Conservation (phyloP, 2,888 invertebrate species). For the Cosmia pyralina region DNA sequence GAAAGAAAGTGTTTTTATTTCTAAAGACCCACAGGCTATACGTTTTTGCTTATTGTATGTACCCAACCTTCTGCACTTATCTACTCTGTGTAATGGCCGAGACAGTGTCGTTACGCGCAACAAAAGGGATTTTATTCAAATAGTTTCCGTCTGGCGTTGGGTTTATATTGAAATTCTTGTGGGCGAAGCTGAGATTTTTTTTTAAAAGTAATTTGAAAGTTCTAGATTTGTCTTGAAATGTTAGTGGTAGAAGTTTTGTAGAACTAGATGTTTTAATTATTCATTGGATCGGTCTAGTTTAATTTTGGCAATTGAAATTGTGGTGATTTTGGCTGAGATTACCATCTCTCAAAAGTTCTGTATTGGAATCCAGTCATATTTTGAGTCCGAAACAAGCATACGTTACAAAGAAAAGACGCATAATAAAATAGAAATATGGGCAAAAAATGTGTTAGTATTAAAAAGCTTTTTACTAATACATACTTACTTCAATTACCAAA, state of each 20-base stretch:
- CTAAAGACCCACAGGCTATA: too few relatives aligned
- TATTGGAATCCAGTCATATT: neutral
- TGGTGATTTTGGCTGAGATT: too few relatives aligned
- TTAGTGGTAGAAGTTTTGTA: slow-evolving; percentile 12
- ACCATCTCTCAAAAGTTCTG: neutral
- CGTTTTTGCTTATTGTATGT: neutral
- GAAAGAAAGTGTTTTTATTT: too few relatives aligned
- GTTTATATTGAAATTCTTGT: slow-evolving; percentile 67
- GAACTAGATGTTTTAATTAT: neutral
- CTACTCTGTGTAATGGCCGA: slow-evolving; percentile 35
- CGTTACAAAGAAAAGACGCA: neutral
- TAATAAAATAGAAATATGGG: neutral
- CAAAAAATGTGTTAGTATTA: neutral
- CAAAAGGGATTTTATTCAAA: slow-evolving; percentile 75
- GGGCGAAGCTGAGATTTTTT: slow-evolving; percentile 40
- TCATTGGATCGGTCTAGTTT: neutral
- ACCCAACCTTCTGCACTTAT: slow-evolving; percentile 1
- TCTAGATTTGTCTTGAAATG: slow-evolving; percentile 20
- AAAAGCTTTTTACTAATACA: neutral
- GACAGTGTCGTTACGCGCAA: slow-evolving; percentile 63
- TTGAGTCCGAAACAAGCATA: neutral
- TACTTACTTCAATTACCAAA: neutral
- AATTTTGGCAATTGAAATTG: neutral
- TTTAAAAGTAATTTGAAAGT: slow-evolving; percentile 48
- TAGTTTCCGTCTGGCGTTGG: slow-evolving; percentile 65